These are phyloP conservation scores for Dromius quadrimaculatus DNA, from an alignment of 2,888 invertebrate species.

Conservation along the genomic window DNA sequence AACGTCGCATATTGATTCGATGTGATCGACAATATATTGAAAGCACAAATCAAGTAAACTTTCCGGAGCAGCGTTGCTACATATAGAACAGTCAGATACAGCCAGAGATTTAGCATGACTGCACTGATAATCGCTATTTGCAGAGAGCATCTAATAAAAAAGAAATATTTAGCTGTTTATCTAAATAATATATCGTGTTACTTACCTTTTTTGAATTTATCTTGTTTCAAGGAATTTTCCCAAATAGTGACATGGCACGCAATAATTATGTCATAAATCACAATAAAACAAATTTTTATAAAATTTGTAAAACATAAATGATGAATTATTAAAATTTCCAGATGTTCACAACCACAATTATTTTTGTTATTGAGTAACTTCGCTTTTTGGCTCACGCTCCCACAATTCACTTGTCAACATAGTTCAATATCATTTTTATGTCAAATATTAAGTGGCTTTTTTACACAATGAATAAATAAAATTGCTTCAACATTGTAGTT, in stretches of 20 bases:
- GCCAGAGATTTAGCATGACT: slow-evolving; percentile 64
- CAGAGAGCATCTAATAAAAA: slow-evolving; percentile 62
- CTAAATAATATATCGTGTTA: slow-evolving; percentile 4
- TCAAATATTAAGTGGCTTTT: slow-evolving; percentile 26
- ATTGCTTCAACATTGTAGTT: not conserved
- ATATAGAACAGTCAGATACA: slow-evolving; percentile 64
- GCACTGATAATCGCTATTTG: slow-evolving; percentile 59
- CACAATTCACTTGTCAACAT: slow-evolving; percentile 56
- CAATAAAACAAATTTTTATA: slow-evolving; percentile 30
- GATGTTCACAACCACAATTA: slow-evolving; percentile 61
- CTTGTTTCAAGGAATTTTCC: slow-evolving; percentile 44
- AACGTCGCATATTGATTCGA: slow-evolving; percentile 72
- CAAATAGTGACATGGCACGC: slow-evolving; percentile 47
- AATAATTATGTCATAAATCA: slow-evolving; percentile 39
- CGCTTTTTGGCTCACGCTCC: slow-evolving; percentile 59
- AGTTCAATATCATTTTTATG: slow-evolving; percentile 40
- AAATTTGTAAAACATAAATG: slow-evolving; percentile 36
- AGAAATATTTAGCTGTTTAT: slow-evolving; percentile 11
- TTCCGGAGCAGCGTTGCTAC: slow-evolving; percentile 69
- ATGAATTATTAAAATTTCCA: slow-evolving; percentile 57
- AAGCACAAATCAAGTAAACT: slow-evolving; percentile 75
- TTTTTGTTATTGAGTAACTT: slow-evolving; percentile 63
- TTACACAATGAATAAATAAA: slow-evolving; percentile 6
- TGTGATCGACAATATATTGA: slow-evolving; percentile 73
- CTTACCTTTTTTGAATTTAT: slow-evolving; percentile 29